Evolutionary conservation across 2,888 invertebrate species (phyloP).

Genomic region (Dasysyrphus tricinctus): DNA sequence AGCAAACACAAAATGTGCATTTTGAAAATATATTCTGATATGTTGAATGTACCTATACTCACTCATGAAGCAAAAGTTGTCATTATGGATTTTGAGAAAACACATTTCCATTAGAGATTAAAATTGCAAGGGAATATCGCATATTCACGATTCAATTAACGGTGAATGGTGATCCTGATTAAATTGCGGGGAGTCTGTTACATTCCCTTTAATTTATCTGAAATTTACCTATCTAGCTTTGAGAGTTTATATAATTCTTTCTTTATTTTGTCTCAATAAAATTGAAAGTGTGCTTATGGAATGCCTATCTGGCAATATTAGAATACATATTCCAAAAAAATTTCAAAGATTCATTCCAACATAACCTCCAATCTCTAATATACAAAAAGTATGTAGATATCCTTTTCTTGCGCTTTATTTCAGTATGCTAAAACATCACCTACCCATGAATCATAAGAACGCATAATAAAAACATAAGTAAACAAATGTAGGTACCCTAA

Average conservation of each 20-base stretch:
- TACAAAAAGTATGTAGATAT: neutral
- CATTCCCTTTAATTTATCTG: neutral
- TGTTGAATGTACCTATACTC: neutral
- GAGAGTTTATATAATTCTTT: neutral
- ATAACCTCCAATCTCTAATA: neutral
- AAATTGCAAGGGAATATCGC: neutral
- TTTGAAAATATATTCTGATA: neutral
- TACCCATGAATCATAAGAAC: neutral
- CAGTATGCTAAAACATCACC: neutral
- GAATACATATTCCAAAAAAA: neutral
- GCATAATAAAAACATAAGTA: neutral
- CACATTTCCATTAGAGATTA: neutral
- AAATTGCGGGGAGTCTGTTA: neutral
- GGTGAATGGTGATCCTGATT: neutral
- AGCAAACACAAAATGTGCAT: neutral
- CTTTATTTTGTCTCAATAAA: neutral
- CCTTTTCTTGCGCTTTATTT: neutral
- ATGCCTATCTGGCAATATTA: neutral
- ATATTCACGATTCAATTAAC: neutral
- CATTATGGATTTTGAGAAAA: neutral
- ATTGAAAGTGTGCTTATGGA: neutral
- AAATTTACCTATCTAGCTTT: neutral
- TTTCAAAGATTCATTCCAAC: neutral
- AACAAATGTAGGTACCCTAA: neutral
- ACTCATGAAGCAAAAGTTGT: neutral